A percentile compares a stretch with the other conserved stretches of the same genome.
Evolutionary conservation across 2,888 invertebrate species (phyloP).

Genomic region (Polietes domitor): DNA sequence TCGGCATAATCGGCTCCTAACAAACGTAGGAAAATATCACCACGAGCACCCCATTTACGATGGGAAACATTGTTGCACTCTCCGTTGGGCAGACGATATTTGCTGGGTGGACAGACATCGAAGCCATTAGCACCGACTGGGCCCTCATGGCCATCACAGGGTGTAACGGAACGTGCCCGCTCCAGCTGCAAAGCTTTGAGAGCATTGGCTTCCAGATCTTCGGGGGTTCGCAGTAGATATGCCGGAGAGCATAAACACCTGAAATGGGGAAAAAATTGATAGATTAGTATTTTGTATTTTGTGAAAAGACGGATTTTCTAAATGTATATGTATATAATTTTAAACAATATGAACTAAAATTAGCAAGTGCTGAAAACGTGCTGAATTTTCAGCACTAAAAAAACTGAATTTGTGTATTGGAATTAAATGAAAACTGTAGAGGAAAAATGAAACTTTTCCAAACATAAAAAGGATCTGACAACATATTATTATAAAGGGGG

Average conservation of each 20-base stretch:
- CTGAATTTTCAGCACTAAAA: too few species aligned
- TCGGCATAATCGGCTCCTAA: constrained; percentile 87
- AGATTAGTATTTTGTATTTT: too few species aligned
- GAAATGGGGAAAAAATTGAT: not conserved
- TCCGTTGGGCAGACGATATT: constrained; percentile 90
- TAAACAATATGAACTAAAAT: too few species aligned
- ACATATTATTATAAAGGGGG: too few species aligned
- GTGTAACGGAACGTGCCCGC: constrained; percentile 71
- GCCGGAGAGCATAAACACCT: constrained; percentile 75
- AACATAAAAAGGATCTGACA: too few species aligned
- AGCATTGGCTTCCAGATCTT: constrained; percentile 76
- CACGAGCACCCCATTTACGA: constrained; percentile 91
- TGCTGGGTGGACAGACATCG: constrained; percentile 88
- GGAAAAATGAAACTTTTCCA: too few species aligned
- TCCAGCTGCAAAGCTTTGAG: constrained; percentile 75
- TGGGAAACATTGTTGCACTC: constrained; percentile 94
- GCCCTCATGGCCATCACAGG: constrained; percentile 69
- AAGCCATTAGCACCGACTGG: constrained; percentile 69
- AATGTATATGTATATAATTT: too few species aligned
- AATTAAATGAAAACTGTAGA: too few species aligned
- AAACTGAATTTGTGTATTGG: too few species aligned
- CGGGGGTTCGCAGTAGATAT: constrained; percentile 75
- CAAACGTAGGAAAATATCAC: constrained; percentile 88
- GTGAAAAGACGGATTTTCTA: too few species aligned
- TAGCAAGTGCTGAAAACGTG: too few species aligned